These are phyloP conservation scores for Opisthograptis luteolata DNA, from an alignment of 2,888 invertebrate genomes.

Conservation along the genomic window DNA sequence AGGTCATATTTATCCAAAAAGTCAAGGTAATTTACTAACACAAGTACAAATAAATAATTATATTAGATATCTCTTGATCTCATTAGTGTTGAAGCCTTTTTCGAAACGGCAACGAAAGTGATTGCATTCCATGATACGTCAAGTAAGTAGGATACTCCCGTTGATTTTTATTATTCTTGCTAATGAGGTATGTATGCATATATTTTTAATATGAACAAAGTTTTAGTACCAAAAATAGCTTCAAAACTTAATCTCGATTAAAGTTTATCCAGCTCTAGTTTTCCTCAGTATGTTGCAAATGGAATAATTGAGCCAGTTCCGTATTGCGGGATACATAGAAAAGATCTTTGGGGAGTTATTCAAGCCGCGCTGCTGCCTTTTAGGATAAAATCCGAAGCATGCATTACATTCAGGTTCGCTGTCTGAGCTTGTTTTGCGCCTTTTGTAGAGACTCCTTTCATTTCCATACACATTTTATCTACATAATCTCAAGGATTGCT, in stretches of 20 bases:
- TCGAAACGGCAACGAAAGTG: no score
- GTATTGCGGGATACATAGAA: conserved; percentile 38
- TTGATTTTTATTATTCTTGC: no score
- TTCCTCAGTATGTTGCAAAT: conserved; percentile 7
- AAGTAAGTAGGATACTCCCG: no score
- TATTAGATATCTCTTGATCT: no score
- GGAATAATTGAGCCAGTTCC: conserved; percentile 8
- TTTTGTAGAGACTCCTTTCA: conserved; percentile 6
- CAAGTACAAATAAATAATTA: no score
- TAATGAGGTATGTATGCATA: no score
- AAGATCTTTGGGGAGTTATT: conserved; percentile 50
- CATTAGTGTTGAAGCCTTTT: no score
- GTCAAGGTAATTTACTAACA: no score
- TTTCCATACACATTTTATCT: neutral
- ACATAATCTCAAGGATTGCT: neutral
- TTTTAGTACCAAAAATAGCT: no score
- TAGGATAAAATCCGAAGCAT: conserved; percentile 55
- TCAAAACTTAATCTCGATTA: conserved; percentile 28
- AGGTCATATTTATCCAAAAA: no score
- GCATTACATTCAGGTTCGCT: conserved; percentile 50
- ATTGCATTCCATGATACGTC: no score
- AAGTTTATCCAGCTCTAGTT: conserved; percentile 22
- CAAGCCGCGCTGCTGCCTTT: conserved; percentile 45
- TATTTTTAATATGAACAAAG: no score
- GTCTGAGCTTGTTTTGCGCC: conserved; percentile 27